phyloP scores from a whole-genome alignment of 2,888 invertebrate species.

The Carcina quercana region DNA sequence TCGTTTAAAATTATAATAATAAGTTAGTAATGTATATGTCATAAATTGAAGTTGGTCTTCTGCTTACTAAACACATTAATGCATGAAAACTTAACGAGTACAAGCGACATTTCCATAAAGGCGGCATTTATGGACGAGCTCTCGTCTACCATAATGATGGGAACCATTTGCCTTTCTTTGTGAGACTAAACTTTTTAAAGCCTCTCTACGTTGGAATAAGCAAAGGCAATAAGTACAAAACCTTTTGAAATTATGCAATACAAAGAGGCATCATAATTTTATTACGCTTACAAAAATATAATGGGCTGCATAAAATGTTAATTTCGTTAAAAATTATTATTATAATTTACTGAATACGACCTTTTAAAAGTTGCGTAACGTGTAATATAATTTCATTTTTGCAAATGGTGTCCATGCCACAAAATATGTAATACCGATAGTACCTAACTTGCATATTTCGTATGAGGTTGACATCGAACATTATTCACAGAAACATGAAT shows the following conservation, averaged over 20 bases:
- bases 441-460: too few species aligned
- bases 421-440: too few species aligned
- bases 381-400: too few species aligned
- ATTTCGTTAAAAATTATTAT: constrained; percentile 9
- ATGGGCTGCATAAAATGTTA: constrained; percentile 1
- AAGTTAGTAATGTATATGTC: too few species aligned
- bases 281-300: constrained; percentile 1
- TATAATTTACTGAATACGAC: too few species aligned
- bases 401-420: too few species aligned
- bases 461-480: too few species aligned
- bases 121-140: constrained; percentile 30
- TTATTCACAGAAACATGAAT: too few species aligned
- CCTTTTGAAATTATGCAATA: not conserved
- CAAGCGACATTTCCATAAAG: constrained; percentile 37
- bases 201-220: not conserved
- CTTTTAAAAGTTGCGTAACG: too few species aligned
- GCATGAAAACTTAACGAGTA: constrained; percentile 25
- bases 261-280: constrained; percentile 4
- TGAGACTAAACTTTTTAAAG: constrained; percentile 22
- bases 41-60: too few species aligned
- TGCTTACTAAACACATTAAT: constrained; percentile 22
- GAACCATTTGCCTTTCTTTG: constrained; percentile 23
- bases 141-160: constrained; percentile 29
- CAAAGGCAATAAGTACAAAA: not conserved
- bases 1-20: too few species aligned